Evolutionary conservation across 1,140 invertebrate genomes (phyloP).

Genomic region (Asobara japonica): DNA sequence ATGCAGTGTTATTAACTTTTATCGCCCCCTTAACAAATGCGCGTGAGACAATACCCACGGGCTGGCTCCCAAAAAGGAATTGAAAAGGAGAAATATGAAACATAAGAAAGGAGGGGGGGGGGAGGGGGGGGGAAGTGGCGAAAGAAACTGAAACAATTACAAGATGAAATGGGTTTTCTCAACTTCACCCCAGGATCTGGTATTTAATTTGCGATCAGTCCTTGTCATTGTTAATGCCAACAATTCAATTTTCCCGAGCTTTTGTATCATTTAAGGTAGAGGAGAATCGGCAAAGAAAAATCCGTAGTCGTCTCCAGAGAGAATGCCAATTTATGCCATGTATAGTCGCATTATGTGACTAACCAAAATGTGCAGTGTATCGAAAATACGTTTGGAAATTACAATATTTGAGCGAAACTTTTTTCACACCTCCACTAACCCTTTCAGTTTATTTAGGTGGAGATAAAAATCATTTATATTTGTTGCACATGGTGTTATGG

Average conservation of each 20-base stretch:
- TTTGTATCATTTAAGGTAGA: too few species aligned
- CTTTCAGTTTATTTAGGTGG: too few species aligned
- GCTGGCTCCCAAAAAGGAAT: not conserved
- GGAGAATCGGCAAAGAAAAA: too few species aligned
- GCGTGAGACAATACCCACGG: slow-evolving; percentile 14
- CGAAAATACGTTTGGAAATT: too few species aligned
- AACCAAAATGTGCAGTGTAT: too few species aligned
- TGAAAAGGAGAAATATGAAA: not conserved
- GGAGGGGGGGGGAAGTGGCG: not conserved
- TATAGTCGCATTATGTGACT: too few species aligned
- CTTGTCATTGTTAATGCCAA: not conserved
- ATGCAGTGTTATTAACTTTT: slow-evolving; percentile 26
- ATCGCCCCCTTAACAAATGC: slow-evolving; percentile 12
- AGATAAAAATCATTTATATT: too few species aligned
- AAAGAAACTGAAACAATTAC: not conserved
- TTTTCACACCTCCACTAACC: too few species aligned
- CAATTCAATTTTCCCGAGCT: not conserved
- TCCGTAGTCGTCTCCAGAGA: too few species aligned
- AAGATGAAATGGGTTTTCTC: not conserved
- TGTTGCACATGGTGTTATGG: not conserved
- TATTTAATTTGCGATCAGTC: not conserved
- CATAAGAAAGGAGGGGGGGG: not conserved
- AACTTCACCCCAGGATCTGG: not conserved
- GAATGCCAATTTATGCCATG: too few species aligned
- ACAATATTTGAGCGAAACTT: too few species aligned